These are phyloP conservation scores for Pteromalus puparum DNA, from an alignment of 1,140 invertebrate genomes.

Conservation along the genomic window DNA sequence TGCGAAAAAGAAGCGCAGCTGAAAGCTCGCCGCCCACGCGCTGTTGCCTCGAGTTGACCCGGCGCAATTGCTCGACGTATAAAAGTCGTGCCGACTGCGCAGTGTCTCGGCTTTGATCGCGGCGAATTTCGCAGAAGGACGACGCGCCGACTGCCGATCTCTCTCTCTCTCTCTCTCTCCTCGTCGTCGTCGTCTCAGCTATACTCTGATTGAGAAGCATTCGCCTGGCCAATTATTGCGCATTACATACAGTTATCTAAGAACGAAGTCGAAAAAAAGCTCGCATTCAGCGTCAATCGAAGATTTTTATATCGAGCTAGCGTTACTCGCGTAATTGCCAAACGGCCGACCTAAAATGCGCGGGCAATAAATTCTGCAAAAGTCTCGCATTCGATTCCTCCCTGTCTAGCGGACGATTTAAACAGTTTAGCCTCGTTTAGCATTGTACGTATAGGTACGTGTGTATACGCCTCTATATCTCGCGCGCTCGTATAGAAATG, in stretches of 20 bases:
- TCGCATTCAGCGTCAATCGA: no score
- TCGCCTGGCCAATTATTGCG: background rate
- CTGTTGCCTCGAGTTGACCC: background rate
- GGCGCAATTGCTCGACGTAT: background rate
- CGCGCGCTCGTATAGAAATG: background rate
- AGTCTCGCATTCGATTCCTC: slow-evolving; percentile 5
- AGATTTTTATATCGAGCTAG: background rate
- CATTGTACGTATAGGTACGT: background rate
- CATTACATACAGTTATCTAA: no score
- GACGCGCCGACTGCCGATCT: background rate
- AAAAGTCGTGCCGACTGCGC: background rate
- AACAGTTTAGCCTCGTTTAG: slow-evolving; percentile 16
- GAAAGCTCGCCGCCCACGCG: background rate
- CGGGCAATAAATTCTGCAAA: background rate
- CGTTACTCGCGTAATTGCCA: background rate
- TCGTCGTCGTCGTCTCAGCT: background rate
- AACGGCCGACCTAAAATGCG: background rate
- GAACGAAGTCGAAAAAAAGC: no score
- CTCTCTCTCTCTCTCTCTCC: background rate
- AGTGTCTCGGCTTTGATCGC: slow-evolving; percentile 7
- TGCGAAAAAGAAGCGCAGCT: background rate
- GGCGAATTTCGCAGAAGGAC: slow-evolving; percentile 26
- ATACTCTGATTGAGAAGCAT: background rate
- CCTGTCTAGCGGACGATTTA: background rate
- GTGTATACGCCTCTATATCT: no score